Conservation (phyloP, 37 sponge, comb jelly and placozoan species). For the Halichondria panicea region DNA sequence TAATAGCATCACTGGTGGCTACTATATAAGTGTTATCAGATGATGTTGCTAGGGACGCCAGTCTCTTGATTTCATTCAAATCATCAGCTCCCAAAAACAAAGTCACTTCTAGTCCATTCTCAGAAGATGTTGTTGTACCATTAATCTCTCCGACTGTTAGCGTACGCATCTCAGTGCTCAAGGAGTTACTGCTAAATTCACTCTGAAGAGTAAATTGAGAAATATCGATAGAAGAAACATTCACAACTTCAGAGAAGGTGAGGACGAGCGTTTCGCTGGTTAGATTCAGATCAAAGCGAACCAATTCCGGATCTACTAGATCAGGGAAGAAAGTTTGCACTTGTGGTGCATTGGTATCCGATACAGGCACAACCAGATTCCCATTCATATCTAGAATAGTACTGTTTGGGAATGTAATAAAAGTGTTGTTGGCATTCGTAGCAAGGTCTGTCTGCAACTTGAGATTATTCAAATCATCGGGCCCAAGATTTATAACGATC, state of each 20-base stretch:
- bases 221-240: conserved; percentile 66
- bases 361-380: conserved; percentile 49
- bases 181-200: conserved; percentile 6
- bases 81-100: conserved; percentile 69
- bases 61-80: conserved; percentile 88
- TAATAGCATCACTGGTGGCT: conserved; percentile 37
- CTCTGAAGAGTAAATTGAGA: conserved; percentile 58
- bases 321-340: conserved; percentile 62
- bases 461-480: conserved; percentile 72
- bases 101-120: conserved; percentile 44
- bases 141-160: conserved; percentile 38
- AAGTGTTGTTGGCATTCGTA: conserved; percentile 58
- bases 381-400: conserved; percentile 74
- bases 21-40: conserved; percentile 44
- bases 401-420: conserved; percentile 41
- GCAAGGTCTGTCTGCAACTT: conserved; percentile 61
- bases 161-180: conserved; percentile 2
- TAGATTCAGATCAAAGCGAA: conserved; percentile 77
- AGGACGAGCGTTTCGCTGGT: conserved; percentile 58
- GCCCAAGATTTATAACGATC: conserved; percentile 69
- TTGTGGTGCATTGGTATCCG: conserved; percentile 21
- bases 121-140: conserved; percentile 13
- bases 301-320: conserved; percentile 55
- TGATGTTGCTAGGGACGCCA: conserved; percentile 51
- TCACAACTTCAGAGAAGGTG: conserved; percentile 86